Evolutionary conservation across 2,888 invertebrate genomes (phyloP).

Genomic region (Ophion costatus): DNA sequence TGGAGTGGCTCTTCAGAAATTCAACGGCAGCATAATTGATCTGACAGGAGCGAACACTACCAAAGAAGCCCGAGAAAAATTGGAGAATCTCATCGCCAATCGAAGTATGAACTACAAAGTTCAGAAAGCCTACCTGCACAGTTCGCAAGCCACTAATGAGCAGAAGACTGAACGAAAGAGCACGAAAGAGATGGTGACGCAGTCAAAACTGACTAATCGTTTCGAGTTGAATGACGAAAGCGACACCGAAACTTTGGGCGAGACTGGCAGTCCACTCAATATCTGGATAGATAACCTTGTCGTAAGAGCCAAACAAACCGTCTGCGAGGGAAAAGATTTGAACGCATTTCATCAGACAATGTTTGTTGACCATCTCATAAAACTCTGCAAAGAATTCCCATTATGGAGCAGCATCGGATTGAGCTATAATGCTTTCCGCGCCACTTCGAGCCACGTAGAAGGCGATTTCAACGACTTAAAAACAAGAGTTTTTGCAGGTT

Average conservation of each 20-base stretch:
- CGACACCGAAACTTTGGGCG: not conserved
- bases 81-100: not conserved
- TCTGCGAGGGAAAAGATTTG: constrained; percentile 8
- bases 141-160: not conserved
- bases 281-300: not conserved
- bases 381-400: constrained; percentile 1
- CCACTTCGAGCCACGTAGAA: no score
- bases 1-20: constrained; percentile 33
- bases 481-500: no score
- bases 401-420: constrained; percentile 10
- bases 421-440: no score
- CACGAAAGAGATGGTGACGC: no score
- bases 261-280: not conserved
- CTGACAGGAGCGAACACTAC: not conserved
- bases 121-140: not conserved
- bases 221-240: not conserved
- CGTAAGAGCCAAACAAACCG: constrained; percentile 5
- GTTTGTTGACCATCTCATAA: constrained; percentile 4
- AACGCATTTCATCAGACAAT: constrained; percentile 35
- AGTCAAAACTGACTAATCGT: not conserved
- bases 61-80: constrained; percentile 36
- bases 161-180: not conserved
- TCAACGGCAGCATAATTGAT: constrained; percentile 38
- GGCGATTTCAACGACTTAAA: no score
- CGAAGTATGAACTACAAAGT: not conserved